Evolutionary conservation across 2,888 invertebrate species (phyloP), one percentile per base, ranked within the genome.

Genomic region (Marronus borbonicus): DNA sequence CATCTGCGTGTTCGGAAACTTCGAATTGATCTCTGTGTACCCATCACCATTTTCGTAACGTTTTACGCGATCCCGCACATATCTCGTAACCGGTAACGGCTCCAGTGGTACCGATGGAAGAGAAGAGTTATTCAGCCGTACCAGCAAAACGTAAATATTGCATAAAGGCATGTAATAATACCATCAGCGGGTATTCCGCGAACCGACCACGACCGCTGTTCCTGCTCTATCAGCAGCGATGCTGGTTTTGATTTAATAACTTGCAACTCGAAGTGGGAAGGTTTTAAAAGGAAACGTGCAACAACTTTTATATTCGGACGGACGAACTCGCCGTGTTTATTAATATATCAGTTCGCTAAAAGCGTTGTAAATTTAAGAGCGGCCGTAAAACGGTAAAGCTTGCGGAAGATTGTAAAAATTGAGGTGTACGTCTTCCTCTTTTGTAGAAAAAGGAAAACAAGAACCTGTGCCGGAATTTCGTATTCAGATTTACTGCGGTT

Each of bases 21-120:
- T 17, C 7, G n/a, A 65, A 65, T 36, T 17, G n/a, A 39, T 39
- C 39, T 39, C 39, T 14, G 65, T 55, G 55, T 17, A 55, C 17
- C 17, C 17, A n/a, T 17, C 17, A 17, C 5, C 55, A n/a, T 55
- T 17, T 17, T 17, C n/a, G n/a, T 55, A 17, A 55, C 14, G 7
- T 55, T 55, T 55, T n/a, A 55, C 55, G 8, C 44, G 44, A 17
- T 12, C 10, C 12, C n/a, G 14, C 4, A 50, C 50, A n/a, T 50
- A 50, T n/a, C n/a, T 50, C 55, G n/a, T 55, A 55, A 55, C n/a
- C 55, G 17, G 55, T 55, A 55, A 55, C 55, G n/a, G n/a, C n/a
- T 55, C 5, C 17, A n/a, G 55, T 7, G 17, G 17, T 55, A 55
- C n/a, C 55, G 14, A 44, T 44, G 44, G 7, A 10, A 39, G 39